A percentile compares a stretch with the other conserved stretches of the same genome.
Evolutionary conservation across 2,888 invertebrate species (phyloP).

Genomic region (Isoperla grammatica): DNA sequence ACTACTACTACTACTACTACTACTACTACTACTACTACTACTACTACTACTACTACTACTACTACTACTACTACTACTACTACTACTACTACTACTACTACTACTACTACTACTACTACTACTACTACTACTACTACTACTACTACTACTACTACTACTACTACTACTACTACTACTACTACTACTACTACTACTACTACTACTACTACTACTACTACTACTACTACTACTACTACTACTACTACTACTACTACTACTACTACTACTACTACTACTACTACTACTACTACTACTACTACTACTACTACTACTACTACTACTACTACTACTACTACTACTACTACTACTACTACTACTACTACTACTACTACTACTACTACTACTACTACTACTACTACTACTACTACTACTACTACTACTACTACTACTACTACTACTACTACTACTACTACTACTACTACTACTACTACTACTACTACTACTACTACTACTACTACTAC

Average conservation of each 20-base stretch:
- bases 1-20: too few relatives aligned
- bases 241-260: constrained; percentile 12
- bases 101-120: constrained; percentile 12
- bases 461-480: constrained; percentile 12
- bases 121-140: constrained; percentile 12
- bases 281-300: constrained; percentile 12
- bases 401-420: constrained; percentile 12
- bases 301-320: constrained; percentile 12
- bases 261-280: constrained; percentile 12
- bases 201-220: constrained; percentile 12
- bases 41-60: constrained; percentile 10
- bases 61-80: constrained; percentile 12
- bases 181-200: constrained; percentile 12
- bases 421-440: constrained; percentile 12
- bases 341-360: constrained; percentile 12
- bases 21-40: constrained; percentile 12
- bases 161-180: constrained; percentile 12
- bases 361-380: constrained; percentile 12
- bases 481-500: constrained; percentile 12
- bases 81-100: constrained; percentile 12
- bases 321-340: constrained; percentile 12
- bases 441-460: constrained; percentile 12
- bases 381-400: constrained; percentile 12
- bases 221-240: constrained; percentile 12
- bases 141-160: constrained; percentile 12